Percentiles rank a stretch among this genome's conserved stretches.
phyloP scores from a whole-genome alignment of 1,140 invertebrate species.

The Plutomurus gul region DNA sequence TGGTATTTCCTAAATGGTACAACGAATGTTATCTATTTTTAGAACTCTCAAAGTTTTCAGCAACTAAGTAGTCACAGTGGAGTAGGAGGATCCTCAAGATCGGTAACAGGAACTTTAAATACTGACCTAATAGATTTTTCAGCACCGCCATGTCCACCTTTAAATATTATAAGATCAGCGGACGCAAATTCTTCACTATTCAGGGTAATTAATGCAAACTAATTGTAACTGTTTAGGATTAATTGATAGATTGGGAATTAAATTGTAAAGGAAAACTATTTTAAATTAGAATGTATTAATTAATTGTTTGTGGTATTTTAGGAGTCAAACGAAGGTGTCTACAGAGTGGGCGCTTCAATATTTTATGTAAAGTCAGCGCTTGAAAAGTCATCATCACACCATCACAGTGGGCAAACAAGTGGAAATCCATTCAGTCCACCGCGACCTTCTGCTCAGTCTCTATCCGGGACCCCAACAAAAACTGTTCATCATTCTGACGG shows the following conservation, averaged over 20 bases:
- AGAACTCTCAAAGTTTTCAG: conserved; percentile 43
- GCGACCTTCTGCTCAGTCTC: conserved; percentile 43
- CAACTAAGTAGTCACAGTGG: background rate
- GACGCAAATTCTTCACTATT: background rate
- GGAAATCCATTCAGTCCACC: conserved; percentile 50
- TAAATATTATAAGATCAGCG: background rate
- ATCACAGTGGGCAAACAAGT: background rate
- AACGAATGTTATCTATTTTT: background rate
- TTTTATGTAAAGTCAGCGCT: conserved; percentile 50
- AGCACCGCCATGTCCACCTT: conserved; percentile 32
- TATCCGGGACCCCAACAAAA: conserved; percentile 9
- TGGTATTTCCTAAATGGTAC: background rate
- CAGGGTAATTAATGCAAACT: background rate
- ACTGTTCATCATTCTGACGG: background rate
- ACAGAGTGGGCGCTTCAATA: conserved; percentile 49
- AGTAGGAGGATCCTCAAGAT: background rate
- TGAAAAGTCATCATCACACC: conserved; percentile 35
- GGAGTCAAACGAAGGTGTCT: conserved; percentile 44
- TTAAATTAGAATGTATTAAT: background rate
- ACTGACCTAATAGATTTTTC: conserved; percentile 47
- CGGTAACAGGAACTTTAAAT: background rate
- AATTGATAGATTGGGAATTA: background rate
- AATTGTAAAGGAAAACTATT: background rate
- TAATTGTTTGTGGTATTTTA: too few species aligned
- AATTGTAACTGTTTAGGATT: too few species aligned